Percentiles rank a stretch among this genome's conserved stretches.
phyloP scores from a whole-genome alignment of 2,888 invertebrate species.

The Drosophila mimica region DNA sequence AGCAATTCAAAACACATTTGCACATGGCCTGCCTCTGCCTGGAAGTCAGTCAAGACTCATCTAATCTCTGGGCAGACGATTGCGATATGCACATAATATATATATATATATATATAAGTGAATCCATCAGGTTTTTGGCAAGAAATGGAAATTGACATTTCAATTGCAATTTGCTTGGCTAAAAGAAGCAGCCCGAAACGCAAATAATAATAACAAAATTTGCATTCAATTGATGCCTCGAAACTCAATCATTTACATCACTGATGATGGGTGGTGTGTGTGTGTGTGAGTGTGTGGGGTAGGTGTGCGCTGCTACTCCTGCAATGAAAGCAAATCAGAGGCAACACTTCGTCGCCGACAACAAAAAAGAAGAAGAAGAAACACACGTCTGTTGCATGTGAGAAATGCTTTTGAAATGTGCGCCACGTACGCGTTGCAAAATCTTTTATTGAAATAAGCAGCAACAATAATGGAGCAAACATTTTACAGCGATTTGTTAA shows the following conservation, averaged over 20 bases:
- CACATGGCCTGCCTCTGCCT: constrained; percentile 6
- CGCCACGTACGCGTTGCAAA: constrained; percentile 75
- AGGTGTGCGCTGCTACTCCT: constrained; percentile 1
- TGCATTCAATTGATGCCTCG: constrained; percentile 76
- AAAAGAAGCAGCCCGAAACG: constrained; percentile 38
- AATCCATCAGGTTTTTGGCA: constrained; percentile 14
- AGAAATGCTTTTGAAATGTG: constrained; percentile 76
- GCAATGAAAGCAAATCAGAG: constrained; percentile 35
- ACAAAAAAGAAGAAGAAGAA: background rate
- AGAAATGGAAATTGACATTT: constrained; percentile 66
- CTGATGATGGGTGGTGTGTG: constrained; percentile 2
- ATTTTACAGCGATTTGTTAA: constrained; percentile 72
- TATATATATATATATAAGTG: background rate
- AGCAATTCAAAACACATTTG: constrained; percentile 12
- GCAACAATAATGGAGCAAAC: constrained; percentile 67
- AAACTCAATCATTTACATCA: constrained; percentile 67
- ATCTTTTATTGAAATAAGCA: constrained; percentile 70
- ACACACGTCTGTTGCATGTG: constrained; percentile 53
- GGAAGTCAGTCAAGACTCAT: background rate
- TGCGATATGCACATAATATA: background rate
- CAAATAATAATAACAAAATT: constrained; percentile 75
- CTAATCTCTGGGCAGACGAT: constrained; percentile 2
- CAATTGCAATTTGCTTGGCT: constrained; percentile 62
- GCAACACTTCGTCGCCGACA: constrained; percentile 29
- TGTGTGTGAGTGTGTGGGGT: background rate